Evolutionary conservation across 1,140 invertebrate species (phyloP).

Genomic region (Drosophila bocki): DNA sequence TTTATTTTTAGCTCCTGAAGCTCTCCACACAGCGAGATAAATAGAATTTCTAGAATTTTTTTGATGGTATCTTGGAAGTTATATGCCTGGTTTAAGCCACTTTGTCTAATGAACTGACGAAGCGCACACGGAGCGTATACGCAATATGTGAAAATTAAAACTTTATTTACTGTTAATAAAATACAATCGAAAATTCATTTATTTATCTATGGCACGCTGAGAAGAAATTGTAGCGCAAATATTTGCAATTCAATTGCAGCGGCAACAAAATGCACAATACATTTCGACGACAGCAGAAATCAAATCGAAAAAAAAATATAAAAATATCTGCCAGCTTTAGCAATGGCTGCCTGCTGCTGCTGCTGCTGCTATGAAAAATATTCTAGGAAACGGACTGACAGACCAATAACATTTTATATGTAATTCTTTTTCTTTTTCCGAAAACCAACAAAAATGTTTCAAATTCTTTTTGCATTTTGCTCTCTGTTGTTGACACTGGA

Average conservation of each 20-base stretch:
- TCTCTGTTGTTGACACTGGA: constrained; percentile 33
- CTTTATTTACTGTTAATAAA: constrained; percentile 68
- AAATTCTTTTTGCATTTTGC: constrained; percentile 23
- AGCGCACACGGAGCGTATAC: constrained; percentile 23
- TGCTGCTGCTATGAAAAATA: constrained; percentile 57
- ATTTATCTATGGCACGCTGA: constrained; percentile 57
- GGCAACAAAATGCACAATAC: constrained; percentile 37
- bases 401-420: constrained; percentile 36
- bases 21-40: constrained; percentile 7
- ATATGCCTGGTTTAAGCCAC: constrained; percentile 5
- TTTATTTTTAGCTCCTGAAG: constrained; percentile 69
- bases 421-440: constrained; percentile 1
- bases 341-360: constrained; percentile 13
- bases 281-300: constrained; percentile 31
- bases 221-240: constrained; percentile 67
- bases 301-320: constrained; percentile 61
- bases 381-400: constrained; percentile 36
- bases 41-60: constrained; percentile 10
- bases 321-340: constrained; percentile 32
- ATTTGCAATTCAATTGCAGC: constrained; percentile 80
- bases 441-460: constrained; percentile 40
- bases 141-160: constrained; percentile 69
- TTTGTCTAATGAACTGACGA: constrained; percentile 39
- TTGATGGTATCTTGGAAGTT: background rate
- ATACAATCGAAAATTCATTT: constrained; percentile 67